Conservation (phyloP, 2,113 vertebrate genomes). For the Bungarus multicinctus region DNA sequence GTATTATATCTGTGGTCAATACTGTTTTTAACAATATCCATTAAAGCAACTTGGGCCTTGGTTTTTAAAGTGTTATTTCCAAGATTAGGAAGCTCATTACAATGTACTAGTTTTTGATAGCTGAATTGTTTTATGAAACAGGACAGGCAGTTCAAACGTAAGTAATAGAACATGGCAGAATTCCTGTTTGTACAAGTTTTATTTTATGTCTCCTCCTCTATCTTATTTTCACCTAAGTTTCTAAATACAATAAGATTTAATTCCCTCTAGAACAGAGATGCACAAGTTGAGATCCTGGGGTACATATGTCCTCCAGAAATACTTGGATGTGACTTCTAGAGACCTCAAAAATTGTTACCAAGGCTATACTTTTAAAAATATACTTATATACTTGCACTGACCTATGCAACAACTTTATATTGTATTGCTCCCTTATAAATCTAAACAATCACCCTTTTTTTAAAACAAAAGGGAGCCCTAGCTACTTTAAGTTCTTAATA, state of each 20-base stretch:
- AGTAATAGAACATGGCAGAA: not conserved
- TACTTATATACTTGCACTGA: not conserved
- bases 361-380: not conserved
- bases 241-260: not conserved
- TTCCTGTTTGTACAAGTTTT: not conserved
- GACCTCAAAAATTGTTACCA: not conserved
- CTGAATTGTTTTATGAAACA: not conserved
- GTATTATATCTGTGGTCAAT: not conserved
- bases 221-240: not conserved
- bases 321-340: not conserved
- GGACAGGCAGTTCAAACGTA: not conserved
- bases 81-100: not conserved
- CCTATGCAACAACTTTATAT: not conserved
- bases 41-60: not conserved
- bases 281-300: not conserved
- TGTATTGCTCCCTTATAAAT: not conserved
- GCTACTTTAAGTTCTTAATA: not conserved
- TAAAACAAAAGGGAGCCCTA: not conserved
- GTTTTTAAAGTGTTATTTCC: not conserved
- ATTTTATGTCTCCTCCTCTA: not conserved
- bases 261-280: not conserved
- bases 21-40: not conserved
- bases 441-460: not conserved
- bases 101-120: not conserved
- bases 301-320: not conserved